phyloP scores from a whole-genome alignment of 2,888 invertebrate genomes.

The Metopia argyrocephala region DNA sequence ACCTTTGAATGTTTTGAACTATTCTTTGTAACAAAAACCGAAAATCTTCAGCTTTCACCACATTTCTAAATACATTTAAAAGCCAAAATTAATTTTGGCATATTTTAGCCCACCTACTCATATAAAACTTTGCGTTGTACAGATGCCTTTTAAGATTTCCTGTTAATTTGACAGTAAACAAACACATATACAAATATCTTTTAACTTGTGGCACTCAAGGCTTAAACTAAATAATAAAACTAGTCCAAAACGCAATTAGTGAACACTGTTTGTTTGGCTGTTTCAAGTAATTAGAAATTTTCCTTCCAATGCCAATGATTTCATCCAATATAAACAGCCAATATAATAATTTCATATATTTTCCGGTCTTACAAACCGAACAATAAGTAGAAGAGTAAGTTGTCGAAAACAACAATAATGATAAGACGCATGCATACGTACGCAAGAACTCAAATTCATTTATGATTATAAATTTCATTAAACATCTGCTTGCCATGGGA shows the following conservation, averaged over 20 bases:
- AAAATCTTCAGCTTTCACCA: background rate
- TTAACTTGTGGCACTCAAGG: background rate
- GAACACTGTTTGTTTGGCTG: slow-evolving; percentile 21
- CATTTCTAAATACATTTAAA: background rate
- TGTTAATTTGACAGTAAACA: background rate
- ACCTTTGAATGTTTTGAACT: no score
- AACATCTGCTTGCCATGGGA: slow-evolving; percentile 1
- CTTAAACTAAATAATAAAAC: background rate
- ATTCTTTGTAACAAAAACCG: background rate
- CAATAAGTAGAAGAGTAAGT: background rate
- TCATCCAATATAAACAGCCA: slow-evolving; percentile 33
- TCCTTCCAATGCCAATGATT: slow-evolving; percentile 14
- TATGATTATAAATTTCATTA: slow-evolving; percentile 27
- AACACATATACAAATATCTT: background rate
- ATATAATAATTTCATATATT: slow-evolving; percentile 34
- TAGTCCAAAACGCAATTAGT: background rate
- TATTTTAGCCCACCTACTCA: no score
- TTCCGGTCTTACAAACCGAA: slow-evolving; percentile 8
- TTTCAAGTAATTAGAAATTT: slow-evolving; percentile 41
- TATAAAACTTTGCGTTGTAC: background rate
- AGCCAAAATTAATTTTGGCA: background rate
- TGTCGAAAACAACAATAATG: background rate
- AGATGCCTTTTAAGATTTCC: slow-evolving; percentile 2
- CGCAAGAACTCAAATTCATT: slow-evolving; percentile 10
- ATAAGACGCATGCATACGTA: background rate